These are phyloP conservation scores for Epicampocera succincta DNA, from an alignment of 2,888 invertebrate genomes.

Conservation along the genomic window DNA sequence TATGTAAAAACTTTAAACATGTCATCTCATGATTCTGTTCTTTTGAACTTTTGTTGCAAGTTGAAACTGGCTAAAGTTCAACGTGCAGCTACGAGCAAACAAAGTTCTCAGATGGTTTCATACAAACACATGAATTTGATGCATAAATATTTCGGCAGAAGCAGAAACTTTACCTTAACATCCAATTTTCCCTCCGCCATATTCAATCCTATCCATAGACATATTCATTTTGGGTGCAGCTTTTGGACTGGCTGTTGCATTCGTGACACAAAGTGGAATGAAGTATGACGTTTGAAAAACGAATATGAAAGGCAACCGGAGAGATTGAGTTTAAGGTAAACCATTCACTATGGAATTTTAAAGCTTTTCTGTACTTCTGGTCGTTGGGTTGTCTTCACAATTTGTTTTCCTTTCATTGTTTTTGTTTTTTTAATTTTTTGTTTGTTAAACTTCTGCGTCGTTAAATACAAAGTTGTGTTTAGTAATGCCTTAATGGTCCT, in stretches of 20 bases:
- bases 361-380: background rate
- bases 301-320: conserved; percentile 38
- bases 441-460: conserved; percentile 21
- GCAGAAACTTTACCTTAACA: conserved; percentile 27
- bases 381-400: background rate
- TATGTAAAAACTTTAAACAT: no score
- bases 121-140: conserved; percentile 21
- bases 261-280: conserved; percentile 29
- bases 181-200: conserved; percentile 33
- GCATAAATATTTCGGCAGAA: conserved; percentile 41
- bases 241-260: conserved; percentile 39
- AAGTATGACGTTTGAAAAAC: conserved; percentile 37
- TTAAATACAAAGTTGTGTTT: conserved; percentile 41
- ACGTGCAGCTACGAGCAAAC: background rate
- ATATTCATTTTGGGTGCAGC: conserved; percentile 31
- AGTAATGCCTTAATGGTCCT: conserved; percentile 46
- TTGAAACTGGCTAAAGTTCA: conserved; percentile 11
- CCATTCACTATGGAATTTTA: conserved; percentile 28
- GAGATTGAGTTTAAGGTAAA: conserved; percentile 57
- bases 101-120: conserved; percentile 2
- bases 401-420: no score
- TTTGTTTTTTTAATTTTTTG: conserved; percentile 8
- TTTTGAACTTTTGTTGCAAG: background rate
- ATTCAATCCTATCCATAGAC: conserved; percentile 26
- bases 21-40: background rate